Base-by-base conservation (phyloP, 2,113 vertebrate genomes). In the Nannobrachium achirus region DNA sequence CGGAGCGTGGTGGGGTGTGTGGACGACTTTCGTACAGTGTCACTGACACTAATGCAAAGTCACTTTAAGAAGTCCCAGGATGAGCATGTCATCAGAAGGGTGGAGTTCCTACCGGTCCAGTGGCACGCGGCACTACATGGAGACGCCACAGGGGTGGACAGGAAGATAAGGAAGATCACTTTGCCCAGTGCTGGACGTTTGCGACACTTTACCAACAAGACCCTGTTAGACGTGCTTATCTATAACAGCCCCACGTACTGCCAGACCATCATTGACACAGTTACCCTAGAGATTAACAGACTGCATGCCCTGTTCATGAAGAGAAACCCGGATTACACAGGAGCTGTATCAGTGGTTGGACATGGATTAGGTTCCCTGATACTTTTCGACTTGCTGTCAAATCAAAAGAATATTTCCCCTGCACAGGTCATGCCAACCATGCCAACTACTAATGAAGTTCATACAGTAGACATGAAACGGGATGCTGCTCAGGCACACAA, bases 191-290 rank as follows among this genome's bases (percentile, higher is more conserved):
- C 96, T 1, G 95, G 96, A 10, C 96, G 98, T 3, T 89, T 99
- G 75, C 95, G 98, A 14, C 97, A 98, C 84, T 99, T 99, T 85
- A 98, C 98, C 75, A 99, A 99, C 1, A 97, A 99, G 77, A 99
- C 97, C 0, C 90, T 99, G 57, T 88, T 99, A 42, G 98, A 98
- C 48, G 93, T 99, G 33, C 91, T 99, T 14, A 98, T 99, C 89
- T 99, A 99, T 91, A 99, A 96, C 88, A 99, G 97, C 77, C 97
- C 97, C 69, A 97, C 95, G 33, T 99, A 98, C 90, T 99, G 98
- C 73, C 98, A 99, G 94, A 95, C 93, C n/a, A 98, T 99, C 41
- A 94, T 98, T 92, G 95, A 98, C 64, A 97, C 96, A 62, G 97
- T 98, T 53, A 92, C 94, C 56, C 49, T 91, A 64, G 98, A 99